Percentiles rank a stretch among this genome's conserved stretches.
Conservation (phyloP, 1,140 invertebrate genomes). For the Pseudachorutes palmiensis region DNA sequence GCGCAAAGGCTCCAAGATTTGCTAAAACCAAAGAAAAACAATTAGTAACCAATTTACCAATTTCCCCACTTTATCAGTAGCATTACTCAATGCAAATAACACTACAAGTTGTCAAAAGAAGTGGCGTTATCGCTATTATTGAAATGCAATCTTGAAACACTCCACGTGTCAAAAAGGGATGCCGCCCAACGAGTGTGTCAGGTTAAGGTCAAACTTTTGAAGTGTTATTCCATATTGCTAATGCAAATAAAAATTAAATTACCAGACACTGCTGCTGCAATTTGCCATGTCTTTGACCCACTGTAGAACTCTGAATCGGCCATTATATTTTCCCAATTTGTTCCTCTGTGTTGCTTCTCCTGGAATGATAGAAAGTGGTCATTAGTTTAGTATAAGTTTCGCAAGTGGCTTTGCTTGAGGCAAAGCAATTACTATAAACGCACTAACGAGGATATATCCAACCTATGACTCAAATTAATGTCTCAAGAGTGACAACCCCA, state of each 20-base stretch:
- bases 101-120: not conserved
- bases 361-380: not conserved
- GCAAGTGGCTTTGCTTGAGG: too few species aligned
- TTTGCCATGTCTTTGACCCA: not conserved
- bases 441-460: too few species aligned
- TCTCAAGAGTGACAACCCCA: too few species aligned
- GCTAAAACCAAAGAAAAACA: conserved; percentile 42
- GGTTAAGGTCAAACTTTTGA: not conserved
- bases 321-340: not conserved
- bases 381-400: not conserved
- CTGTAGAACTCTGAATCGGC: not conserved
- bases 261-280: conserved; percentile 3
- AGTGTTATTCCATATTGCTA: not conserved
- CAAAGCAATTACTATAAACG: too few species aligned
- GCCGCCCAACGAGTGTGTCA: not conserved
- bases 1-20: conserved; percentile 57
- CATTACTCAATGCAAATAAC: not conserved
- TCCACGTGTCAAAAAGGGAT: too few species aligned
- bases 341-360: not conserved
- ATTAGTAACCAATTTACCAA: not conserved
- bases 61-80: too few species aligned
- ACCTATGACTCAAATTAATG: too few species aligned
- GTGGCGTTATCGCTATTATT: too few species aligned
- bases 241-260: not conserved
- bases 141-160: too few species aligned